Percentiles rank a stretch among this genome's conserved stretches.
Evolutionary conservation across 2,888 invertebrate species (phyloP).

Genomic region (Trachelus tabidus): DNA sequence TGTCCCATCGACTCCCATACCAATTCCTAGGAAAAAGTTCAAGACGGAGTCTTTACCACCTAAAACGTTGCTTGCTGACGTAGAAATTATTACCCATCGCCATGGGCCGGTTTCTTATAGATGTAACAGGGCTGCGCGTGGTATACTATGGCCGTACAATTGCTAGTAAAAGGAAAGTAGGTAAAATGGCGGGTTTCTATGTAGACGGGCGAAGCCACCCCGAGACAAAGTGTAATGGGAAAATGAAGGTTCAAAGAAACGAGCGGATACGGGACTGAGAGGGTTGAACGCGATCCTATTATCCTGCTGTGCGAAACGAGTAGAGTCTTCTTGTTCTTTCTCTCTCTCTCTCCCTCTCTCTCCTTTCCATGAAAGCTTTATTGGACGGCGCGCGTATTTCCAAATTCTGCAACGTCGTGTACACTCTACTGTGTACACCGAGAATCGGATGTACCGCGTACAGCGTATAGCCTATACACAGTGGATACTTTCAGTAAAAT

Average conservation of each 20-base stretch:
- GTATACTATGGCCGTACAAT: not conserved
- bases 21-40: not conserved
- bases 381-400: not conserved
- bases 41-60: not conserved
- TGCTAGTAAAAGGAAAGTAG: not conserved
- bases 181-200: not conserved
- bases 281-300: constrained; percentile 22
- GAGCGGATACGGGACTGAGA: constrained; percentile 21
- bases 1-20: not conserved
- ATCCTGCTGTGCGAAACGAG: constrained; percentile 17
- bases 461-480: not conserved
- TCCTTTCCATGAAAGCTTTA: not conserved
- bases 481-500: not conserved
- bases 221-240: constrained; percentile 44
- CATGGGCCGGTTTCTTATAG: too few species aligned
- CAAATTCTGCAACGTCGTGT: not conserved
- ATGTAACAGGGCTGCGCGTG: too few species aligned
- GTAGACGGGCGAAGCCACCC: constrained; percentile 18
- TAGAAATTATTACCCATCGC: not conserved
- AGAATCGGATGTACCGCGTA: not conserved
- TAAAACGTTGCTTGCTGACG: not conserved
- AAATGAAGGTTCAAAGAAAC: constrained; percentile 41
- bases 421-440: not conserved
- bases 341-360: constrained; percentile 4
- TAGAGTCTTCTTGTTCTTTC: constrained; percentile 1